phyloP scores from a whole-genome alignment of 2,888 invertebrate genomes.

The Cephus sareptanus region DNA sequence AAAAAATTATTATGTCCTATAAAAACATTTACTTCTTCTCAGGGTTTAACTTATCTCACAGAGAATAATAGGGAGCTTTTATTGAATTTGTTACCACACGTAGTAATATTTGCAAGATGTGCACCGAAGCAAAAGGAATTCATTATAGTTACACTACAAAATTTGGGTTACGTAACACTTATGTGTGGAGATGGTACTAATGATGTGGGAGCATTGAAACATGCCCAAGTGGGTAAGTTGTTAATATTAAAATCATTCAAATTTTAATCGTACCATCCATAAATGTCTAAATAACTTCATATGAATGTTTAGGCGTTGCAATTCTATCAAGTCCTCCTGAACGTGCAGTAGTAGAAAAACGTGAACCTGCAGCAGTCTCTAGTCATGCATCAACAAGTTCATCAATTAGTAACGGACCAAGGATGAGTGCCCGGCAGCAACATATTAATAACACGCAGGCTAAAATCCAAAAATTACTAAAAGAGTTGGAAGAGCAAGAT shows the following conservation, averaged over 20 bases:
- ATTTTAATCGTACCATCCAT: neutral
- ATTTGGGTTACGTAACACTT: conserved; percentile 87
- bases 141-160: conserved; percentile 89
- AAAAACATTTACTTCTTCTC: conserved; percentile 15
- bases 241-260: conserved; percentile 4
- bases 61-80: conserved; percentile 74
- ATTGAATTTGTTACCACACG: conserved; percentile 80
- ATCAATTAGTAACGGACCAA: conserved; percentile 42
- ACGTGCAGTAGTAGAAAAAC: conserved; percentile 47
- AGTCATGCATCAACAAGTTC: conserved; percentile 7
- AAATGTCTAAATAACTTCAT: conserved; percentile 10
- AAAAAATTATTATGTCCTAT: neutral
- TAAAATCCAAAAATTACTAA: conserved; percentile 77
- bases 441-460: conserved; percentile 58
- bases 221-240: conserved; percentile 86
- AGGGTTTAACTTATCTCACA: conserved; percentile 78
- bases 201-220: conserved; percentile 98
- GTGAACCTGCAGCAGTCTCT: conserved; percentile 27
- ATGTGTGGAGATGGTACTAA: conserved; percentile 99
- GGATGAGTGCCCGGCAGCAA: conserved; percentile 37
- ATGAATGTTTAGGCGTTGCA: conserved; percentile 79
- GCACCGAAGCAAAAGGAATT: conserved; percentile 99
- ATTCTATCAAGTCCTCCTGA: conserved; percentile 86
- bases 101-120: conserved; percentile 95
- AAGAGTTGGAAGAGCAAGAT: conserved; percentile 89